Evolutionary conservation across 1,140 invertebrate species (phyloP).

Genomic region (Lycorma delicatula): DNA sequence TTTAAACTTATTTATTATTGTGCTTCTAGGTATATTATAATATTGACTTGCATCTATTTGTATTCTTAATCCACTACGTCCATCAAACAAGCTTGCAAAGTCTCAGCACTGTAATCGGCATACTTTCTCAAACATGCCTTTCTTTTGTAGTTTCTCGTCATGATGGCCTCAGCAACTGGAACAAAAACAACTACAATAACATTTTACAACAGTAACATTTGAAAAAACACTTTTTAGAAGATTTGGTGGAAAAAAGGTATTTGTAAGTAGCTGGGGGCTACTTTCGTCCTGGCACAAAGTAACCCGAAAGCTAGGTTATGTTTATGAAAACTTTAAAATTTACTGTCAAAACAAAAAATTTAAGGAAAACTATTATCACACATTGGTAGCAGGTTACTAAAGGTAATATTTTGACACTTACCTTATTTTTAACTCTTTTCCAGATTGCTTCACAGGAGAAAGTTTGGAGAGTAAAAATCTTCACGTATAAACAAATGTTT

Average conservation of each 20-base stretch:
- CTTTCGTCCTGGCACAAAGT: constrained; percentile 7
- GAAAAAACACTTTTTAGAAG: too few species aligned
- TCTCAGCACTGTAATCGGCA: constrained; percentile 14
- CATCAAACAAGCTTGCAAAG: constrained; percentile 10
- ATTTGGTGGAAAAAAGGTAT: neutral
- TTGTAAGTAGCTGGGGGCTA: neutral
- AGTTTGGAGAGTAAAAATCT: constrained; percentile 12
- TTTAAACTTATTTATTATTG: constrained; percentile 19
- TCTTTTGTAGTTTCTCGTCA: constrained; percentile 14
- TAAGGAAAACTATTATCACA: constrained; percentile 12
- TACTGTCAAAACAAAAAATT: constrained; percentile 6
- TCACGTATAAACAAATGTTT: constrained; percentile 5
- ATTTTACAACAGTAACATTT: too few species aligned
- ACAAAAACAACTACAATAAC: too few species aligned
- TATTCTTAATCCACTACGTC: constrained; percentile 13
- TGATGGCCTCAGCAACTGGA: constrained; percentile 12
- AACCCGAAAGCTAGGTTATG: constrained; percentile 8
- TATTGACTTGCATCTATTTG: constrained; percentile 7
- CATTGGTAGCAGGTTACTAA: constrained; percentile 4
- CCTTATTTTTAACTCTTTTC: constrained; percentile 9
- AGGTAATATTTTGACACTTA: constrained; percentile 10
- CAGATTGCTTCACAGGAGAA: neutral
- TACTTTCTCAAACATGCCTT: constrained; percentile 12
- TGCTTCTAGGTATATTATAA: constrained; percentile 17
- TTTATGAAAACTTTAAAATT: constrained; percentile 4